Evolutionary conservation across 2,888 invertebrate species (phyloP), one percentile per base, ranked within the genome.

Genomic region (Nomada fucata): DNA sequence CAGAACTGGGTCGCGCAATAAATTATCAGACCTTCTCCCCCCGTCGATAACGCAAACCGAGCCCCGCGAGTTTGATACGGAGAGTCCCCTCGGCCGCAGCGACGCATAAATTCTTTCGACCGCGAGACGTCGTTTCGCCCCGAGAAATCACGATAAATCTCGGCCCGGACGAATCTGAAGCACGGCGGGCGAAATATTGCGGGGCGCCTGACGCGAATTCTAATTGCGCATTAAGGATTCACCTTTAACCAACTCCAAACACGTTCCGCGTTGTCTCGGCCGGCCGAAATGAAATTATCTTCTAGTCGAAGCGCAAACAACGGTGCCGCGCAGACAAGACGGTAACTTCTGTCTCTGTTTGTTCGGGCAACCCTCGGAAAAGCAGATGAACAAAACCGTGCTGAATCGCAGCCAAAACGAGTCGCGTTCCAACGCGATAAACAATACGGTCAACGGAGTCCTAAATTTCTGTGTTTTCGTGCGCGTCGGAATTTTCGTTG

Each of bases 401-500:
- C 67, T 79, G 79, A 79, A 79, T 26, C 79, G 61, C 42, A 71
- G 79, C 72, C 79, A 80, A 29, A 44, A 57, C 61, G 50, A 60
- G 42, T 42, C 53, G 29, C 23, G 64, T 55, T 65, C 11, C 53
- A 47, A 60, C 59, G 61, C 67, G 63, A 64, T 61, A 65, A 64
- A 71, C 71, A 78, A 67, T 13, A 42, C 20, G 44, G 18, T 13
- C 10, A n/a, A 47, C 29, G 47, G 65, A 55, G 36, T 44, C 55
- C 47, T 50, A 50, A 61, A 67, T 65, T 65, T 53, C 18, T 13
- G 10, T 15, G 70, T 53, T 59, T 52, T n/a, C 44, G 44, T 53
- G 53, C 0, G 36, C 36, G 36, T 36, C 36, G 36, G 36, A 36
- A 36, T 36, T 36, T 36, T 36, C 7, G 36, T 7, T 36, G 36